Base-by-base conservation (phyloP, 2,888 invertebrate genomes). In the Oeneis ivallda region DNA sequence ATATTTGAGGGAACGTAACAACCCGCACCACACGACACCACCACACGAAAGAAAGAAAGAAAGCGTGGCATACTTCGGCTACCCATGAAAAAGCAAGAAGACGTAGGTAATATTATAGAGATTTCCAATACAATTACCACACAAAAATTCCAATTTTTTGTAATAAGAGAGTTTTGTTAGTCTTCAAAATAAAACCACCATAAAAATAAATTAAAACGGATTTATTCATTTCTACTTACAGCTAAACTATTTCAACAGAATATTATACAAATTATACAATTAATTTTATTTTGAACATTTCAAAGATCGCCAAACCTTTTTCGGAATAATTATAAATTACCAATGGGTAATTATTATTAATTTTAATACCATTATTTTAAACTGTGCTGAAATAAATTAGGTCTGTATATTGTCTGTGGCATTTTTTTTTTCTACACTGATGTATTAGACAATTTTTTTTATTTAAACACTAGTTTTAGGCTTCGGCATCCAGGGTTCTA, bases 401-500 rank as follows among this genome's bases (percentile, higher is more conserved):
- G 19, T n/a, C n/a, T n/a, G n/a, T 43, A 26, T 26, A 26, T 54
- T 63, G 15, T 52, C 41, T 58, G 34, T 64, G 19, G 15, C 39
- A 19, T 4, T 26, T 26, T 26, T 26, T 26, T 26, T 26, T 5
- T 26, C 26, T 4, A 26, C 26, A 5, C 5, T 26, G 13, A 11
- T 26, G 26, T 26, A 26, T 47, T 59, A 45, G 45, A 19, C 15
- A n/a, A 49, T 15, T 32, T 56, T 37, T 54, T 57, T 32, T 8
- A 26, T 62, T 72, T 76, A 81, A 45, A 69, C 71, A 19, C 70
- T 72, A 60, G 69, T 75, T 62, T 80, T 83, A 17, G 71, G 74
- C 19, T 79, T 78, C 0, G 95, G 95, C 54, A 83, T 80, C 99
- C 99, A 99, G 2, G 97, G 92, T 80, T 98, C 93, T 41, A 99